Conservation (phyloP, 1,140 invertebrate genomes). For the Drosophila micromelanica region DNA sequence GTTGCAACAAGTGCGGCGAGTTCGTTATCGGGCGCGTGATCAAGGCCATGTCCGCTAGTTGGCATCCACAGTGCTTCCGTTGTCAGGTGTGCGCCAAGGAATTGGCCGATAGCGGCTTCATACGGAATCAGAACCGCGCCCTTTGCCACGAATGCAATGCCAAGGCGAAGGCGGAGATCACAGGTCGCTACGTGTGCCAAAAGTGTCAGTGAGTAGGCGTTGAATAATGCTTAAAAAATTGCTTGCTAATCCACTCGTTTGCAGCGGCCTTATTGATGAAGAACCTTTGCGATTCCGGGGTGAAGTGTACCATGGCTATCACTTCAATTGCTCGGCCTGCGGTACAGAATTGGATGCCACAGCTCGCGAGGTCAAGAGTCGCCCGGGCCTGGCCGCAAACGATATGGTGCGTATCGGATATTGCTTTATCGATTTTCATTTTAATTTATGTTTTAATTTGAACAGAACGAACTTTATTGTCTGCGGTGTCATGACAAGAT, state of each 20-base stretch:
- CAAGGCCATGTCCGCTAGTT: conserved; percentile 99
- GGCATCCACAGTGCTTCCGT: conserved; percentile 99
- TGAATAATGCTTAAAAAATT: neutral
- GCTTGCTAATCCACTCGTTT: conserved; percentile 30
- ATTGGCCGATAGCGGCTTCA: conserved; percentile 98
- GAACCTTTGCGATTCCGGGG: conserved; percentile 97
- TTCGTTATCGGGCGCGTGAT: conserved; percentile 99
- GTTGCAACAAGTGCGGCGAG: conserved; percentile 98
- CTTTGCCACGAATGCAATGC: conserved; percentile 99
- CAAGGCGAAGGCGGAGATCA: conserved; percentile 96
- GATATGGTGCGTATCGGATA: conserved; percentile 87
- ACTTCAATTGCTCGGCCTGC: conserved; percentile 98
- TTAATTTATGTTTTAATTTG: conserved; percentile 15
- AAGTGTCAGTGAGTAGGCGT: conserved; percentile 96
- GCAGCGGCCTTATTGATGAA: conserved; percentile 97
- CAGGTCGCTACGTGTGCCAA: conserved; percentile 98
- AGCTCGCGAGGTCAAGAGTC: conserved; percentile 96
- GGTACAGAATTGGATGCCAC: conserved; percentile 94
- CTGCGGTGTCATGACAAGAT: conserved; percentile 99
- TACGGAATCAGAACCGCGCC: conserved; percentile 95
- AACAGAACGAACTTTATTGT: conserved; percentile 96
- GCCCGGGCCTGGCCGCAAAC: conserved; percentile 95
- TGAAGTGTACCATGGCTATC: conserved; percentile 99
- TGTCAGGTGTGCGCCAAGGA: conserved; percentile 96
- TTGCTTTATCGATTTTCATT: neutral